Conservation (phyloP, 2,888 invertebrate genomes). For the Prostheceraeus crozeri region DNA sequence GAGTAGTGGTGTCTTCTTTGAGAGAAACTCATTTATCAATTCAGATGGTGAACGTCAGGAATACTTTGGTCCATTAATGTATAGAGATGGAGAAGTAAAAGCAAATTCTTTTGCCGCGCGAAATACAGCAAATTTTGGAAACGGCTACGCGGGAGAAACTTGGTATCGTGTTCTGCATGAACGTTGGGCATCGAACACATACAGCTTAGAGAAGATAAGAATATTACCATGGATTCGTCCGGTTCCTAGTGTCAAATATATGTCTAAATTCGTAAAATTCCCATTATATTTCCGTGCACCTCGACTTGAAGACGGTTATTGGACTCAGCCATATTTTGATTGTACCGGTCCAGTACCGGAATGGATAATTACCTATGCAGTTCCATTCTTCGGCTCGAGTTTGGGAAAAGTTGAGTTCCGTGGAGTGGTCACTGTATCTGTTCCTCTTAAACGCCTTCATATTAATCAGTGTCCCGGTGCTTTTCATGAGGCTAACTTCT, state of each 20-base stretch:
- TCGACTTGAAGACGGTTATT: constrained; percentile 40
- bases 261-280: no score
- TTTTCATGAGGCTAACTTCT: constrained; percentile 80
- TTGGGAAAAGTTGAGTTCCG: no score
- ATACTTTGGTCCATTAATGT: constrained; percentile 48
- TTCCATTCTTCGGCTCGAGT: constrained; percentile 41
- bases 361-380: constrained; percentile 41
- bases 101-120: no score
- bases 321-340: constrained; percentile 40
- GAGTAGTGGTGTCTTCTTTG: constrained; percentile 83
- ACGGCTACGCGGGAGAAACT: constrained; percentile 67
- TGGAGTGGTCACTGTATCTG: constrained; percentile 85
- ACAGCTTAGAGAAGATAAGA: constrained; percentile 75
- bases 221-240: constrained; percentile 83
- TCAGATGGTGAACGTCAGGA: constrained; percentile 42
- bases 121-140: background rate
- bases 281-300: constrained; percentile 58
- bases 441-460: constrained; percentile 78
- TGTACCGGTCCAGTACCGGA: constrained; percentile 34
- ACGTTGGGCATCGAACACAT: constrained; percentile 87
- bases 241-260: no score
- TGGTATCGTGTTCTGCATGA: constrained; percentile 78
- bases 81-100: no score
- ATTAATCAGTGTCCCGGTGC: constrained; percentile 82
- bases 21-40: constrained; percentile 82